A percentile compares a stretch with the other conserved stretches of the same genome.
phyloP scores from a whole-genome alignment of 2,797 vertebrate genomes.

The Diceros bicornis region DNA sequence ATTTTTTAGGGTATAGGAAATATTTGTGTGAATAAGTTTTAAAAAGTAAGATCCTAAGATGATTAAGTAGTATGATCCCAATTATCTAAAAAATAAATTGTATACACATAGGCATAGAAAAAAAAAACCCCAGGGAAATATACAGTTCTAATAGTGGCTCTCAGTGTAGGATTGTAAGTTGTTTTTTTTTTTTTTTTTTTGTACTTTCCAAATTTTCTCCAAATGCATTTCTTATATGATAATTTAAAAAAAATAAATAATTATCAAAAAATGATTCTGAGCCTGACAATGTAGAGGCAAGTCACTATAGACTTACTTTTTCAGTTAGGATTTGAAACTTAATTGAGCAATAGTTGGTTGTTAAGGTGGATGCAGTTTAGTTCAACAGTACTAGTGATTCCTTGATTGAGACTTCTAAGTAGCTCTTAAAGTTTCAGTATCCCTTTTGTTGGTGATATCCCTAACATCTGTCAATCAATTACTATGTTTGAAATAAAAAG shows the following conservation, averaged over 20 bases:
- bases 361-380: neutral
- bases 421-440: neutral
- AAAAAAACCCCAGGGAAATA: neutral
- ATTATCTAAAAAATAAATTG: constrained; percentile 43
- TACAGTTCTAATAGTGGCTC: neutral
- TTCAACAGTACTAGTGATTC: constrained; percentile 27
- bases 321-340: constrained; percentile 47
- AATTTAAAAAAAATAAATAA: neutral
- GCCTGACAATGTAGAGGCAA: neutral
- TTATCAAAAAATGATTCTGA: neutral
- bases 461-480: neutral
- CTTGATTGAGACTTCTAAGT: neutral
- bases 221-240: constrained; percentile 18
- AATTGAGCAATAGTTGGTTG: neutral
- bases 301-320: neutral
- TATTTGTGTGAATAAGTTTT: constrained; percentile 29
- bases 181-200: constrained; percentile 33
- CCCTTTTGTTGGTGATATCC: neutral
- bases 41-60: neutral
- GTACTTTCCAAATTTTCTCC: neutral
- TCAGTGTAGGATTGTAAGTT: neutral
- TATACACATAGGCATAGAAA: neutral
- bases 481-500: constrained; percentile 4
- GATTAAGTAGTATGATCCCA: neutral
- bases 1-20: neutral